Percentiles rank a stretch among this genome's conserved stretches.
Conservation (phyloP, 2,113 vertebrate species). For the Arvicanthis niloticus region DNA sequence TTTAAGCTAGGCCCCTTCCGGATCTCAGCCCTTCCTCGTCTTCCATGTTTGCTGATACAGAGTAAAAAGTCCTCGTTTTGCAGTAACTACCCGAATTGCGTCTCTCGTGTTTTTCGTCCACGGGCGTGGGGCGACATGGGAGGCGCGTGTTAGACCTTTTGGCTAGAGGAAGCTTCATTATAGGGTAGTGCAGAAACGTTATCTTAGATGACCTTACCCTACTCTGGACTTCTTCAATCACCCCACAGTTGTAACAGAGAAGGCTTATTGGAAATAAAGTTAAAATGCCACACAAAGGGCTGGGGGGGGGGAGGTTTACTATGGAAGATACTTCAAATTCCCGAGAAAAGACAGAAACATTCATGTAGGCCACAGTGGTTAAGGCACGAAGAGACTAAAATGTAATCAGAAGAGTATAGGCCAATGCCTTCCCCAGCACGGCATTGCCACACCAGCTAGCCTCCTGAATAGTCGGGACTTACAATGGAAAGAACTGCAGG, state of each 20-base stretch:
- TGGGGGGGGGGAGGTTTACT: background rate
- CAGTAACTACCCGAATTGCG: too few relatives aligned
- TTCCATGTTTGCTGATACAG: too few relatives aligned
- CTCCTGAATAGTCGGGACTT: background rate
- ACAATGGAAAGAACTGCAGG: background rate
- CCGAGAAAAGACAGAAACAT: background rate
- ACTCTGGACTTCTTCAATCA: background rate
- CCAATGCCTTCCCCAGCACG: background rate
- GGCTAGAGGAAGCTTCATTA: background rate
- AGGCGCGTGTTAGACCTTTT: too few relatives aligned
- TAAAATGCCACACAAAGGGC: background rate
- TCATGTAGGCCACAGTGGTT: background rate
- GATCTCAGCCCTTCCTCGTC: too few relatives aligned
- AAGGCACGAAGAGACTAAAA: background rate
- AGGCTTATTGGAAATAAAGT: constrained; percentile 11
- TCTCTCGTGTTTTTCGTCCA: too few relatives aligned
- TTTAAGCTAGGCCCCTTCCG: too few relatives aligned
- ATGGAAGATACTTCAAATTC: background rate
- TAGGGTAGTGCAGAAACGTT: background rate
- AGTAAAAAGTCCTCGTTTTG: too few relatives aligned
- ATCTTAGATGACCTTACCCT: background rate
- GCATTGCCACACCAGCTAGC: background rate
- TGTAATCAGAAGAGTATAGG: background rate
- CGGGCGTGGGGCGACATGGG: too few relatives aligned
- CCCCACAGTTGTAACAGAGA: background rate